phyloP scores from a whole-genome alignment of 1,140 invertebrate species.

The Sogatella furcifera region DNA sequence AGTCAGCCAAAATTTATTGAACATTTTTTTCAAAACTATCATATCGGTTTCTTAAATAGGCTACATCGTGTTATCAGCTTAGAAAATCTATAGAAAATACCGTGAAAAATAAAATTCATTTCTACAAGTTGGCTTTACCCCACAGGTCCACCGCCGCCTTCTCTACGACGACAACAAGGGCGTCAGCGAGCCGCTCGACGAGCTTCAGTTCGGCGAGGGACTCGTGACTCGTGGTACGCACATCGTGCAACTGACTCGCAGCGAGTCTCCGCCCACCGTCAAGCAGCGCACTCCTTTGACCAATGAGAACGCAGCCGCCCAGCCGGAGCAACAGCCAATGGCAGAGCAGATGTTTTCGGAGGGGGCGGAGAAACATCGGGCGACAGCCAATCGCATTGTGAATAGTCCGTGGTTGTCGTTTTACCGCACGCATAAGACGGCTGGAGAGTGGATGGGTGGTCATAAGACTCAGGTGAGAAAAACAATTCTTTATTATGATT shows the following conservation, averaged over 20 bases:
- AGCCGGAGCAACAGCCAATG: background rate
- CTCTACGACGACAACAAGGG: slow-evolving; percentile 47
- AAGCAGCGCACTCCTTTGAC: slow-evolving; percentile 31
- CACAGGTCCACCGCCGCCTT: slow-evolving; percentile 27
- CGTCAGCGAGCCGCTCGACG: slow-evolving; percentile 48
- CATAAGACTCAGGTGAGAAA: no score
- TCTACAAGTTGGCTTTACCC: no score
- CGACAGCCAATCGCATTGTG: background rate
- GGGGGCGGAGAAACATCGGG: background rate
- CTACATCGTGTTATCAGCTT: no score
- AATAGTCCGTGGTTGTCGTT: background rate
- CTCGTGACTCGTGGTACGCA: slow-evolving; percentile 24
- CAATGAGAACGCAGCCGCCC: background rate
- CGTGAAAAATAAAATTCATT: no score
- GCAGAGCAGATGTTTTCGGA: background rate
- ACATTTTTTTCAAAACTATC: no score
- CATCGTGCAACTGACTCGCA: slow-evolving; percentile 18
- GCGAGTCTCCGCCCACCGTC: slow-evolving; percentile 26
- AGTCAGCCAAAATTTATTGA: no score
- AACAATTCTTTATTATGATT: no score
- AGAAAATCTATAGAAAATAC: no score
- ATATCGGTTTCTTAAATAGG: no score
- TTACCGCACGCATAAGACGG: no score
- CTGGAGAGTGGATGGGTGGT: no score
- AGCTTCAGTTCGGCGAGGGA: slow-evolving; percentile 33